Evolutionary conservation across 2,113 vertebrate species (phyloP).

Genomic region (Turnix velox): DNA sequence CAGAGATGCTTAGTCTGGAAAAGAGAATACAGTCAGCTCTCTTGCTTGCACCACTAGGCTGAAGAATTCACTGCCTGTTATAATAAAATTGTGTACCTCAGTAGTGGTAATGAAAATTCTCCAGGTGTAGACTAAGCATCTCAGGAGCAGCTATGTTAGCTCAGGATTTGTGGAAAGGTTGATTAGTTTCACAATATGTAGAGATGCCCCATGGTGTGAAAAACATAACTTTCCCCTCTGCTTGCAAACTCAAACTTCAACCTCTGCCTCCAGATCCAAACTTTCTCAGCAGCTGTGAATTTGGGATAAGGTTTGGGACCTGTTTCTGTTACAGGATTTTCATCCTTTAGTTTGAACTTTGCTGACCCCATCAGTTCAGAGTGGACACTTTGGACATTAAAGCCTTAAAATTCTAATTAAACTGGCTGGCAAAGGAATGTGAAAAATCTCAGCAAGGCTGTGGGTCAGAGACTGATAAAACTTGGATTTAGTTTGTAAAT

Average conservation of each 20-base stretch:
- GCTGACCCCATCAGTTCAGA: not conserved
- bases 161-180: not conserved
- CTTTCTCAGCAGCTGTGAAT: not conserved
- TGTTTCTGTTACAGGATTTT: slow-evolving; percentile 24
- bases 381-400: not conserved
- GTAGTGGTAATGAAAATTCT: not conserved
- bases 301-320: not conserved
- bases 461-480: not conserved
- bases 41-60: too few relatives aligned
- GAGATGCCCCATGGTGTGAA: not conserved
- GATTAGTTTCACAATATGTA: not conserved
- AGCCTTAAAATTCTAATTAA: slow-evolving; percentile 15
- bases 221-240: not conserved
- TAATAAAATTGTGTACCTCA: not conserved
- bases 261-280: not conserved
- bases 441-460: not conserved
- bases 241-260: not conserved
- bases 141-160: not conserved
- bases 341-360: not conserved
- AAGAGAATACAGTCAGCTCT: too few relatives aligned
- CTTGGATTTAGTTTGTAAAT: not conserved
- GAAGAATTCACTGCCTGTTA: too few relatives aligned
- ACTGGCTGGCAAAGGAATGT: not conserved
- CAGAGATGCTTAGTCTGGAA: not conserved
- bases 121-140: not conserved